Evolutionary conservation across 2,888 invertebrate genomes (phyloP), one percentile per base, ranked within the genome.

Genomic region (Epinotia bilunana): DNA sequence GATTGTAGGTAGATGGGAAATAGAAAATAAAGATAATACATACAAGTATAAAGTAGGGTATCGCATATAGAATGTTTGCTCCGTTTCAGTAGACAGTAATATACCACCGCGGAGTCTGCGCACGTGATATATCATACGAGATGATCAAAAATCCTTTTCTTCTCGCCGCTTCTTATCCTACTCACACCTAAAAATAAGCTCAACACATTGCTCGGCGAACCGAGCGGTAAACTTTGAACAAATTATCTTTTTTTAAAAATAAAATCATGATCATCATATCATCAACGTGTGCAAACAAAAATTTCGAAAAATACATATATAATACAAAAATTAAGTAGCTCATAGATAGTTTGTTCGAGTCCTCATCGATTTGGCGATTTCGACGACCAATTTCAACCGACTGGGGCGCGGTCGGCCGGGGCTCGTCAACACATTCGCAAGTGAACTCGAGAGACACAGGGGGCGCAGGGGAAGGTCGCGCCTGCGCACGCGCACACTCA

Each of bases 121-220:
- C 90, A 83, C 84, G 91, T 88, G 92, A 87, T 92, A 92, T 90
- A 91, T 90, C 85, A 82, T 77, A 81, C 85, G 88, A 91, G 95
- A 94, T 95, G 95, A 95, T 96, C 95, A 96, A 95, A 96, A 95
- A 96, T 95, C 95, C 95, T 95, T 95, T 90, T 90, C 95, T 95
- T 90, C 92, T 86, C 86, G 91, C 90, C 80, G 89, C 88, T 82
- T 84, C 86, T 86, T 86, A 90, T 83, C 84, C 91, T 92, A 93
- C 86, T 87, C 88, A 90, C 91, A 93, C 93, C 93, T 93, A 93
- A 92, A 93, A 93, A 92, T 93, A 92, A 93, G 91, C 92, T 87
- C 87, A 89, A 92, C 90, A 89, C 83, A 86, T 65, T 86, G 89
- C 90, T 91, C 88, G 82, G 81, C 78, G 72, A 62, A 80, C 83